Percentiles rank a stretch among this genome's conserved stretches.
Conservation (phyloP, 2,113 vertebrate species). For the Odobenus rosmarus region DNA sequence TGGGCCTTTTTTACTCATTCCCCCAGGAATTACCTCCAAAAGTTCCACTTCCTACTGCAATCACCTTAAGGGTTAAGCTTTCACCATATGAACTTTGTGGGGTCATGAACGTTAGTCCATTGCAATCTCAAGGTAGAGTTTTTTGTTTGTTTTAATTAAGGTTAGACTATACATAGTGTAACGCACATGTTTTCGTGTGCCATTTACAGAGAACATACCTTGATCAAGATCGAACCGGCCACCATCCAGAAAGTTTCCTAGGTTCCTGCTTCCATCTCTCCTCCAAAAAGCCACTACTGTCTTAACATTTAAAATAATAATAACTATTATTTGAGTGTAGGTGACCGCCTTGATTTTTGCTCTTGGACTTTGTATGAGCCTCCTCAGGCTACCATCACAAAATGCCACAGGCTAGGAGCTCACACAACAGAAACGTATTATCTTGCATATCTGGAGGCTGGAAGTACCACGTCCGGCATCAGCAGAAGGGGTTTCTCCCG, state of each 20-base stretch:
- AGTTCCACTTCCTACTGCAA: too few relatives aligned
- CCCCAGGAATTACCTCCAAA: not conserved
- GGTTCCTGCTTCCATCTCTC: not conserved
- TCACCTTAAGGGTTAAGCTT: not conserved
- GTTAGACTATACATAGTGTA: not conserved
- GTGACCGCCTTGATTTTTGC: not conserved
- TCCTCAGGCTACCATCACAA: not conserved
- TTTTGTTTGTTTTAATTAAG: not conserved
- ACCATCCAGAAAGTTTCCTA: not conserved
- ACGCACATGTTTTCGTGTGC: not conserved
- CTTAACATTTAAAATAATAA: too few relatives aligned
- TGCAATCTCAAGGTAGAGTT: not conserved
- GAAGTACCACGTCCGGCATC: too few relatives aligned
- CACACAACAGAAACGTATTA: too few relatives aligned
- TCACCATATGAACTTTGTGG: not conserved
- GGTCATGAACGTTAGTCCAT: not conserved
- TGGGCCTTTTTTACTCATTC: not conserved
- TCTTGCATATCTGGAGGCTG: too few relatives aligned
- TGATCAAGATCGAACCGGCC: not conserved
- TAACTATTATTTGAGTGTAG: not conserved
- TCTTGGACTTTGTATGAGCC: not conserved
- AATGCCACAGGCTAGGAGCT: not conserved
- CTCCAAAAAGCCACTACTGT: not conserved
- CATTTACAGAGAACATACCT: accelerated
- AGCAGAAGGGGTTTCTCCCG: not conserved